A percentile compares a stretch with the other conserved stretches of the same genome.
These are phyloP conservation scores for Meiosimyza decipiens DNA, from an alignment of 2,888 invertebrate genomes.

Conservation along the genomic window DNA sequence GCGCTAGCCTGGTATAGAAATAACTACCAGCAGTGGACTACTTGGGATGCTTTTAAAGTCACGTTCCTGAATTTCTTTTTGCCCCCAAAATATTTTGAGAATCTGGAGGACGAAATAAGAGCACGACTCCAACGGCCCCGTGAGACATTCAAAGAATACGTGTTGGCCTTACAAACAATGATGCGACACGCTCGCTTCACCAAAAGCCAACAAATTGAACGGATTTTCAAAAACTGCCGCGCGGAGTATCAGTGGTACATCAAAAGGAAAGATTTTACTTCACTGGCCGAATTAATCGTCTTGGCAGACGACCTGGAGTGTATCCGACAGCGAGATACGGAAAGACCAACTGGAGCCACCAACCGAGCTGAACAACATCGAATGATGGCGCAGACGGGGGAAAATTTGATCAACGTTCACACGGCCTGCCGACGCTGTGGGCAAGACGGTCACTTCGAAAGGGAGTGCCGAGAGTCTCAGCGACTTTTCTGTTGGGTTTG, in stretches of 20 bases:
- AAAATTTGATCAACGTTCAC: too few species aligned
- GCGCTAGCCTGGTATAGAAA: not conserved
- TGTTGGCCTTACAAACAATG: not conserved
- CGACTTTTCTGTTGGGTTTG: slow-evolving; percentile 3
- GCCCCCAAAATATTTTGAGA: slow-evolving; percentile 10
- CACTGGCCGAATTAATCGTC: too few species aligned
- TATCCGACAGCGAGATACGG: too few species aligned
- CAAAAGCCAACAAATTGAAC: too few species aligned
- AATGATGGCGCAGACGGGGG: too few species aligned
- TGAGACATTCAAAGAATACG: slow-evolving; percentile 17
- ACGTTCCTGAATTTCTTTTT: not conserved
- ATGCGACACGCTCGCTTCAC: too few species aligned
- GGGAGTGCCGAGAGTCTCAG: not conserved
- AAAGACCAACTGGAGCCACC: too few species aligned
- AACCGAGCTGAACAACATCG: too few species aligned
- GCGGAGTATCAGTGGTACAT: too few species aligned
- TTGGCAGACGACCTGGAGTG: too few species aligned
- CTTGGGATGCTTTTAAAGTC: not conserved
- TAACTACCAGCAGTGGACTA: not conserved
- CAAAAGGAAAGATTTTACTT: too few species aligned
- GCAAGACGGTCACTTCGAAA: not conserved
- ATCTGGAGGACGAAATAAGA: slow-evolving; percentile 24
- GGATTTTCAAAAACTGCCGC: too few species aligned
- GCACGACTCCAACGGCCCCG: not conserved
- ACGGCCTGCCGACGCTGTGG: slow-evolving; percentile 10